Conservation (phyloP, 2,113 vertebrate species). For the Anguilla japonica region DNA sequence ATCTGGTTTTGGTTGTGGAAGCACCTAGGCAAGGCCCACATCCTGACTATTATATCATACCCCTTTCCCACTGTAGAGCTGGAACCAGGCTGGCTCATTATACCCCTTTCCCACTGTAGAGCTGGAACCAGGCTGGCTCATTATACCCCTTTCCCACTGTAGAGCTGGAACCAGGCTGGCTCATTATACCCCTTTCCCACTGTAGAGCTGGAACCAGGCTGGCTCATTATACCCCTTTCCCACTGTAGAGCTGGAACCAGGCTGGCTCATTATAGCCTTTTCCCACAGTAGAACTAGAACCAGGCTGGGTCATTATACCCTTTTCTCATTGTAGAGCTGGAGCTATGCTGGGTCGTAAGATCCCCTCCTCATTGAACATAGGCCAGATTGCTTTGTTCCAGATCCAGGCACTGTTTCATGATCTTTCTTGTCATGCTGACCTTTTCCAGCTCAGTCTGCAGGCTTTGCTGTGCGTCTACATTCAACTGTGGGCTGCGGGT, state of each 20-base stretch:
- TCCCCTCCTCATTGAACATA: not conserved
- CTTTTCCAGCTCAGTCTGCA: not conserved
- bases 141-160: not conserved
- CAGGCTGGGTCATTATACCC: not conserved
- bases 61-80: not conserved
- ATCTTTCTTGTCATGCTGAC: not conserved
- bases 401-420: not conserved
- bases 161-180: not conserved
- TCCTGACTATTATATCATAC: no score
- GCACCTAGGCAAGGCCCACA: not conserved
- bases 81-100: no score
- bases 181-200: no score
- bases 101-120: no score
- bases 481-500: not conserved
- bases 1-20: not conserved
- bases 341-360: not conserved
- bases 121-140: no score
- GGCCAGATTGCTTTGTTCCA: not conserved
- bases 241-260: no score
- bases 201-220: no score
- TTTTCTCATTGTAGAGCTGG: not conserved
- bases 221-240: no score
- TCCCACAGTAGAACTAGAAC: not conserved
- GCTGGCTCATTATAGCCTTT: not conserved
- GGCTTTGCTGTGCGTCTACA: not conserved